phyloP scores from a whole-genome alignment of 2,797 vertebrate genomes.

The Enteromius argenteus region DNA sequence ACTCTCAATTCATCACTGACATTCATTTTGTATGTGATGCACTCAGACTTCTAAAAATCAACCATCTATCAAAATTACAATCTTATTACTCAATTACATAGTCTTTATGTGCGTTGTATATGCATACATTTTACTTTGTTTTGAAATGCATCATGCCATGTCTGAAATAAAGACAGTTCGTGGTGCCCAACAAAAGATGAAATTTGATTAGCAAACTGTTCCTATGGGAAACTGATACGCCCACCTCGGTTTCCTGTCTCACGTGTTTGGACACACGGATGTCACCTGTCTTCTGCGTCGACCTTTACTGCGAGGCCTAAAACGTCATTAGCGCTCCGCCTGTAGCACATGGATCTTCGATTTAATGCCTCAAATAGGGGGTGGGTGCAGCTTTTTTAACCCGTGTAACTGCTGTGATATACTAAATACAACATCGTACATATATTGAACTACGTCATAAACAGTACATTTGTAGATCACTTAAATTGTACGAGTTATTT shows the following conservation, averaged over 20 bases:
- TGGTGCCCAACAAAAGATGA: conserved; percentile 43
- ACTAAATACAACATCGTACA: background rate
- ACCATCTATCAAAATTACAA: background rate
- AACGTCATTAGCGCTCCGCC: conserved; percentile 57
- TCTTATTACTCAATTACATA: background rate
- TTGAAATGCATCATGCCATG: background rate
- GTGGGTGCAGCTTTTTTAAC: conserved; percentile 5
- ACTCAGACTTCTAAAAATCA: too few relatives aligned
- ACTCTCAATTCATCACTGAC: background rate
- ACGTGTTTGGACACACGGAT: conserved; percentile 51
- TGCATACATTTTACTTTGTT: background rate
- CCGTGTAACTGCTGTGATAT: background rate
- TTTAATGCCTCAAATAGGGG: conserved; percentile 19
- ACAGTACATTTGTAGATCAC: background rate
- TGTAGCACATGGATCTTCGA: conserved; percentile 32
- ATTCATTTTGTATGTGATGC: background rate
- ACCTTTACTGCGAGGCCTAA: conserved; percentile 46
- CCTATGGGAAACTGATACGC: background rate
- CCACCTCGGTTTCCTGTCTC: conserved; percentile 20
- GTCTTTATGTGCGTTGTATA: background rate
- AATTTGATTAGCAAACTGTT: conserved; percentile 53
- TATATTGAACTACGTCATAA: background rate
- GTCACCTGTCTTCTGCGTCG: conserved; percentile 49
- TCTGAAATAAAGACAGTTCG: background rate
- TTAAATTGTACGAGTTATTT: background rate